Base-by-base conservation (phyloP, 2,888 invertebrate species). In the Xanthia icteritia region DNA sequence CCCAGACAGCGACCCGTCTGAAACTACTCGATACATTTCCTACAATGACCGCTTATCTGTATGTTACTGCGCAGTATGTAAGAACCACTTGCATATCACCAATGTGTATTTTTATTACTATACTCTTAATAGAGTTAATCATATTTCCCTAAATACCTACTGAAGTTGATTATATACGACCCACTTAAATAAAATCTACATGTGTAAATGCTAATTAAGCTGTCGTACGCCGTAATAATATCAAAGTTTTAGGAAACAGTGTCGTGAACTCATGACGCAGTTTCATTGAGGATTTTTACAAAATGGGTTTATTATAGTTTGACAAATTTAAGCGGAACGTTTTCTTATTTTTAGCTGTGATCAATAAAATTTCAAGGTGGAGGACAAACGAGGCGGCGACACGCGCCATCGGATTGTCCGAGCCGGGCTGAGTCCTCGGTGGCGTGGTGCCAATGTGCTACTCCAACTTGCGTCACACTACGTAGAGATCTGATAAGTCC, bases 11-110 rank as follows among this genome's bases (percentile, higher is more conserved):
- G 81, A 79, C 76, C 77, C 76, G 81, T 82, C 87, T 81, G 79
- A 68, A 79, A 79, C 64, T 69, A 71, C 69, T 76, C 69, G 60
- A 60, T n/a, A 67, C 17, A 88, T 89, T 92, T 92, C 92, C 91
- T 92, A 92, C 92, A 90, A 88, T 94, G 94, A 94, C 93, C 94
- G 93, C 93, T 95, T 96, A 96, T 96, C 95, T 90, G 48, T 61
- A 83, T 83, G 83, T 87, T 92, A 94, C 92, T 95, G 92, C 95
- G 95, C 94, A 95, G 93, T 92, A 90, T 56, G 70, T 74, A 79
- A 45, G 82, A 88, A 66, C 74, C 31, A 73, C 64, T 75, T 80
- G 23, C 51, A 75, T 81, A 82, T 82, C 81, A 76, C 63, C 63
- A 51, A 69, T 71, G 58, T 81, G 79, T 84, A 79, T 81, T 83